Conservation (phyloP, 2,888 invertebrate genomes). For the Endomychus coccineus region DNA sequence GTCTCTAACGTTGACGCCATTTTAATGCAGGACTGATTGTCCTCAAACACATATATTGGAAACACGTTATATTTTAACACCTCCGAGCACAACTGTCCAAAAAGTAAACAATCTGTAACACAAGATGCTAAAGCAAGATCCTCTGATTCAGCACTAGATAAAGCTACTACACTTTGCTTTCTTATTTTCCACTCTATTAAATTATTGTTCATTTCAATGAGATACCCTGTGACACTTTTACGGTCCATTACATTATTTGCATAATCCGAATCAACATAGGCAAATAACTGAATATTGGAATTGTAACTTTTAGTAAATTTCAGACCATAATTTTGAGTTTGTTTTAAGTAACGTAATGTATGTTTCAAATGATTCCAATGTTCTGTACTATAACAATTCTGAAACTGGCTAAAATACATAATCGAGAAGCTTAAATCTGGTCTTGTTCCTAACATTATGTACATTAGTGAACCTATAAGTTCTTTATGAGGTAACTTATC, state of each 20-base stretch:
- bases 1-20: conserved; percentile 17
- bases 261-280: conserved; percentile 23
- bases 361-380: too few species aligned
- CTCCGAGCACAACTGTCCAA: conserved; percentile 17
- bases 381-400: too few species aligned
- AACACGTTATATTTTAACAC: conserved; percentile 11
- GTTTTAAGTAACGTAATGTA: too few species aligned
- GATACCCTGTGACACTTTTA: conserved; percentile 22
- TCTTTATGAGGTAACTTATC: too few species aligned
- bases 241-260: conserved; percentile 19
- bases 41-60: conserved; percentile 17
- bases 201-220: conserved; percentile 20
- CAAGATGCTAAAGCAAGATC: conserved; percentile 20
- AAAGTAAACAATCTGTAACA: conserved; percentile 20
- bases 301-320: conserved; percentile 14
- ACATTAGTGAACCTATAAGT: too few species aligned
- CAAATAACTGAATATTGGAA: conserved; percentile 9
- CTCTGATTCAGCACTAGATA: conserved; percentile 21
- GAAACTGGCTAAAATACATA: too few species aligned
- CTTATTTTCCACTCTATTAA: conserved; percentile 19
- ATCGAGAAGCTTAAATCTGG: too few species aligned
- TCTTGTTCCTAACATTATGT: too few species aligned
- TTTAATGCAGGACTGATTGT: conserved; percentile 16
- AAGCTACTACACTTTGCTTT: conserved; percentile 18
- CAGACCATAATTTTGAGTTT: conserved; percentile 17